phyloP scores from a whole-genome alignment of 2,113 vertebrate genomes.

The Corydoras sp. region DNA sequence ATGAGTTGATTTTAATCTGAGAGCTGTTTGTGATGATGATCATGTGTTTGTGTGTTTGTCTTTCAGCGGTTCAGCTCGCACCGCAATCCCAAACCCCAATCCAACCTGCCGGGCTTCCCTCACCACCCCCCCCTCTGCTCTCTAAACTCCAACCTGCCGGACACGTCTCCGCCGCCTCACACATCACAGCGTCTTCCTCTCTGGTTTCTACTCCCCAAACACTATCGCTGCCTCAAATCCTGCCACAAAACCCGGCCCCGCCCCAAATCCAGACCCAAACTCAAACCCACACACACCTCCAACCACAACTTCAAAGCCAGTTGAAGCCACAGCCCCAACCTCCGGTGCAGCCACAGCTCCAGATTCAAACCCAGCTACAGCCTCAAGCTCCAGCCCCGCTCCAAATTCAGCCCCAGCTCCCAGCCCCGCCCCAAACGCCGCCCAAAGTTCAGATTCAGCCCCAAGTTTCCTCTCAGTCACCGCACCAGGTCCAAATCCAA shows the following conservation, averaged over 20 bases:
- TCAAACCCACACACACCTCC: constrained; percentile 3
- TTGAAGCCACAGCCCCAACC: constrained; percentile 8
- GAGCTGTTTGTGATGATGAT: background rate
- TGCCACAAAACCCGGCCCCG: constrained; percentile 3
- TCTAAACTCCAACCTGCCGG: constrained; percentile 49
- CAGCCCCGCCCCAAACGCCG: constrained; percentile 12
- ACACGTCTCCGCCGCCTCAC: constrained; percentile 49
- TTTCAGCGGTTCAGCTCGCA: constrained; percentile 49
- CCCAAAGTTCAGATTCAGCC: background rate
- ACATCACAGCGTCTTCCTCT: constrained; percentile 34
- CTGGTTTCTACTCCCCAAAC: constrained; percentile 19
- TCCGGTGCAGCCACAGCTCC: background rate
- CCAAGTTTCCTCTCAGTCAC: background rate
- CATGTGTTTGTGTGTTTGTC: background rate
- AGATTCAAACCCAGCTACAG: background rate
- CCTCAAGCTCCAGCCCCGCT: background rate
- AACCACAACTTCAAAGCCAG: background rate
- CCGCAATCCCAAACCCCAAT: constrained; percentile 40
- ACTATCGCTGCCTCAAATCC: constrained; percentile 18
- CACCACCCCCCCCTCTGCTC: constrained; percentile 51
- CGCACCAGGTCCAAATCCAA: constrained; percentile 39
- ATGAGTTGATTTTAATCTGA: too few relatives aligned
- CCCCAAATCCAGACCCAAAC: constrained; percentile 2
- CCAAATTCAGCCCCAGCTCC: constrained; percentile 3
- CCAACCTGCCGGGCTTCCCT: constrained; percentile 44